Evolutionary conservation across 2,888 invertebrate genomes (phyloP).

Genomic region (Mechanitis messenoides): DNA sequence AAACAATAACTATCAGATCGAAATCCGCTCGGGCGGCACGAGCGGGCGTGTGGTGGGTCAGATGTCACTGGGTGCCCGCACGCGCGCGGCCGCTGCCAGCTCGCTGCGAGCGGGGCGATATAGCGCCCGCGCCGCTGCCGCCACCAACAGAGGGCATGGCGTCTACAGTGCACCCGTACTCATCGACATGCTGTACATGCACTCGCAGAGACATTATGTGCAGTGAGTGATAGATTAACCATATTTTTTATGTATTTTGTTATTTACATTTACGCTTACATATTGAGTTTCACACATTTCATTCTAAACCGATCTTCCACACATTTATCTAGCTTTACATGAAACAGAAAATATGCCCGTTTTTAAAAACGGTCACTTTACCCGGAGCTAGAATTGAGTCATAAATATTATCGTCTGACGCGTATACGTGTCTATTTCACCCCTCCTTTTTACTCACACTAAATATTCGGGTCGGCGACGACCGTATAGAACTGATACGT

Average conservation of each 20-base stretch:
- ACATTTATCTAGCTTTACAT: background rate
- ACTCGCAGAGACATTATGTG: slow-evolving; percentile 67
- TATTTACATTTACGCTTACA: background rate
- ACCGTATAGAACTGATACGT: slow-evolving; percentile 6
- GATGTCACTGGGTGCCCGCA: slow-evolving; percentile 91
- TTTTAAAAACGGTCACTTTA: background rate
- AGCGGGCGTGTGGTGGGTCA: slow-evolving; percentile 79
- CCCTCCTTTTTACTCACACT: slow-evolving; percentile 2
- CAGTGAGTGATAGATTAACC: slow-evolving; percentile 49
- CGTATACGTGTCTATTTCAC: slow-evolving; percentile 4
- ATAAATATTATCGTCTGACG: slow-evolving; percentile 3
- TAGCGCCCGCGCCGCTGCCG: slow-evolving; percentile 91
- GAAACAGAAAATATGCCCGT: background rate
- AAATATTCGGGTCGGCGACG: background rate
- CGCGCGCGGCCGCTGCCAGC: slow-evolving; percentile 92
- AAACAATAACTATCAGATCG: slow-evolving; percentile 49
- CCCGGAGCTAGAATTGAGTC: slow-evolving; percentile 2
- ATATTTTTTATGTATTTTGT: background rate
- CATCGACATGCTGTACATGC: slow-evolving; percentile 81
- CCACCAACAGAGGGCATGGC: slow-evolving; percentile 91
- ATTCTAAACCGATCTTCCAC: too few relatives aligned
- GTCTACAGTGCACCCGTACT: slow-evolving; percentile 89
- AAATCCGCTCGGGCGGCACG: slow-evolving; percentile 57
- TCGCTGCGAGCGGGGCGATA: slow-evolving; percentile 91
- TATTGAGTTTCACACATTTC: background rate